Evolutionary conservation across 2,888 invertebrate species (phyloP), one percentile per base, ranked within the genome.

Genomic region (Pseudoips prasinana): DNA sequence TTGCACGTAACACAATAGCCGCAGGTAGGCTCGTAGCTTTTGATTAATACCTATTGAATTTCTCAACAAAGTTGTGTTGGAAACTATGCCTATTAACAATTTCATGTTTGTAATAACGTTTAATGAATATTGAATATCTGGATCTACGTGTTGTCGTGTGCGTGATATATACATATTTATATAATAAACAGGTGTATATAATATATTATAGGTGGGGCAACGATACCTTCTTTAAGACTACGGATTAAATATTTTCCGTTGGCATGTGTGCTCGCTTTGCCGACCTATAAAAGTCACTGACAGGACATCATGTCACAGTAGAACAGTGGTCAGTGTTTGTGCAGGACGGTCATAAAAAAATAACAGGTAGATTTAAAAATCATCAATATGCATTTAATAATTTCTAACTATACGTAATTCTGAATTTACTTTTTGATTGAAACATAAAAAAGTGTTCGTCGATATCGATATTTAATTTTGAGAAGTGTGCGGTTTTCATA

Each of bases 221-320:
- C 60, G 56, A 60, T 67, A 58, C 60, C 46, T 22, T 29, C 39
- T n/a, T 38, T 25, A 30, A 52, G 39, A 28, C 33, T 20, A 42
- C 43, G 33, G 25, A 43, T 55, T 29, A 43, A 42, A 33, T 34
- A 38, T 39, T 25, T 40, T 44, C 22, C 46, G 47, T 46, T 42
- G 41, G 51, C 43, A 53, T 50, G 64, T 61, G 60, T 59, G 53
- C 53, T 49, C 44, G 59, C 27, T 73, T 46, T 45, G 57, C 24
- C 82, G 80, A 79, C 82, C 85, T 86, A 86, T 86, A 86, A 78
- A 85, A 84, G 81, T 69, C 68, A 60, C 58, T 48, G 63, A 39
- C 70, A 73, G 82, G 76, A 79, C 61, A 60, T 58, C 38, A 45
- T 28, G 49, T 58, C 58, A 46, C 81, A 79, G 75, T 81, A 71